A percentile compares a stretch with the other conserved stretches of the same genome.
Evolutionary conservation across 2,797 vertebrate species (phyloP).

Genomic region (Passerculus sandwichensis): DNA sequence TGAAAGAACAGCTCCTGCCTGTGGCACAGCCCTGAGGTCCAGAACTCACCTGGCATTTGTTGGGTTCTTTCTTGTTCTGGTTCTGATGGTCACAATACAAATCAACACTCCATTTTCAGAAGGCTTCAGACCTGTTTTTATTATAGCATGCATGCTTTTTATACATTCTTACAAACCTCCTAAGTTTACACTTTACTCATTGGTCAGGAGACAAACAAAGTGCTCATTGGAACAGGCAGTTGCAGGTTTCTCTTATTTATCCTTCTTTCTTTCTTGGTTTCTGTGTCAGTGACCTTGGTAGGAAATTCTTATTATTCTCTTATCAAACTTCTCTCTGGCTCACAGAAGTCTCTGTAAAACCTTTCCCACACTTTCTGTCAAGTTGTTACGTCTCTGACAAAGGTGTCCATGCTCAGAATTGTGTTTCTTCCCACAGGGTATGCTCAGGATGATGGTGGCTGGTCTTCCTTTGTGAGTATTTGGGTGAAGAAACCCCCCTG

Average conservation of each 20-base stretch:
- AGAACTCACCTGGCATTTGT: background rate
- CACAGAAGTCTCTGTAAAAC: background rate
- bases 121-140: background rate
- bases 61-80: background rate
- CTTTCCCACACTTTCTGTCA: background rate
- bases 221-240: background rate
- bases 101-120: background rate
- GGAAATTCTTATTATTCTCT: background rate
- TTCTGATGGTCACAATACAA: background rate
- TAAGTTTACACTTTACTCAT: background rate
- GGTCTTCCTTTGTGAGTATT: constrained; percentile 82
- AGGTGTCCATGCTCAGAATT: background rate
- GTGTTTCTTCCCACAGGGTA: constrained; percentile 60
- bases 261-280: background rate
- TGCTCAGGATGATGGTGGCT: constrained; percentile 67
- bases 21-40: background rate
- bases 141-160: background rate
- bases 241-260: background rate
- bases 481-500: background rate
- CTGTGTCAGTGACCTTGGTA: background rate
- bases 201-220: background rate
- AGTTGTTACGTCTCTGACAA: accelerated
- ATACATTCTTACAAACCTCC: background rate
- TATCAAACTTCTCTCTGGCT: background rate
- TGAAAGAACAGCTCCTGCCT: background rate